Evolutionary conservation across 2,113 vertebrate species (phyloP), one percentile per base, ranked within the genome.

Genomic region (Odocoileus hemionus): DNA sequence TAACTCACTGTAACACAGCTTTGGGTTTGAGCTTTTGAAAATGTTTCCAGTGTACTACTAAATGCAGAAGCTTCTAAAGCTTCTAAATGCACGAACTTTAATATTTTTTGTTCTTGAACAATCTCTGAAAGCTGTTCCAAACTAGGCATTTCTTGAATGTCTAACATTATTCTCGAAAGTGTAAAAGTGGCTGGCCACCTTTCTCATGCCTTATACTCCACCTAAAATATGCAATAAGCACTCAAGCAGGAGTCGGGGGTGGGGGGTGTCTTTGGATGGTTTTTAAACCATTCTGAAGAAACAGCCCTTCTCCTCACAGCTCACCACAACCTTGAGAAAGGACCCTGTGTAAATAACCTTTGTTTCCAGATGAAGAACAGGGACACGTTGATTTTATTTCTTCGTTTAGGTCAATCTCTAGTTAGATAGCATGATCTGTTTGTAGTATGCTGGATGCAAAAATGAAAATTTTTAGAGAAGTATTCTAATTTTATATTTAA

Each of bases 191-290:
- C 87, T 78, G 90, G 95, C 91, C 98, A 94, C 94, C 98, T 98
- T 98, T 97, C 87, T 97, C 97, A 97, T 97, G 98, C 98, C 98
- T 98, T 98, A 98, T 86, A 96, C 91, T 97, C 78, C 94, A 97
- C 98, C 93, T 95, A 95, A 97, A 98, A 97, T 96, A 92, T 93
- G 97, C 94, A 98, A 88, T 97, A 96, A 96, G 79, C 96, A 87
- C 94, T 58, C 86, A 80, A 70, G 92, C 93, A 64, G 28, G 86
- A 64, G 89, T 76, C 19, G 4, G n/a, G n/a, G n/a, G 19, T 70
- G 19, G 74, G 87, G 15, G 36, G 50, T 5, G 94, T 97, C 88
- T 97, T 86, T 33, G 50, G 96, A 85, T 96, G 79, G 26, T 94
- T 93, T 79, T 93, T 54, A 70, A 98, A 93, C 95, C 88, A 70